Evolutionary conservation across 1,140 invertebrate genomes (phyloP).

Genomic region (Rhynchophorus ferrugineus): DNA sequence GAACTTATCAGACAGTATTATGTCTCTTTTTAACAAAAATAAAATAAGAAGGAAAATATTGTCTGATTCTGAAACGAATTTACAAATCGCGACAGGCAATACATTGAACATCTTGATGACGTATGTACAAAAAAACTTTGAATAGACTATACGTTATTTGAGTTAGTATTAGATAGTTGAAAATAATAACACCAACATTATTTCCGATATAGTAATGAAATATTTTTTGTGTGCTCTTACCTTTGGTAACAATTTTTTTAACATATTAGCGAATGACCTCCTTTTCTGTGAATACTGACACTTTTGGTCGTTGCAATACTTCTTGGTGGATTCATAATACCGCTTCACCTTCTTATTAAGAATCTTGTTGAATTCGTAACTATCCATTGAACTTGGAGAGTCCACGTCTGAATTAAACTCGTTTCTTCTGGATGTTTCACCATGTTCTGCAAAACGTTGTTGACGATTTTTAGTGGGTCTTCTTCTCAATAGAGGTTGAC

Average conservation of each 20-base stretch:
- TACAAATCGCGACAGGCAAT: no score
- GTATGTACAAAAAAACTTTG: no score
- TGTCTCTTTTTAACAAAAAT: no score
- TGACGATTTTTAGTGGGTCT: not conserved
- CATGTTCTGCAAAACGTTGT: not conserved
- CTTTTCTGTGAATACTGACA: not conserved
- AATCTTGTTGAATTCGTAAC: conserved; percentile 10
- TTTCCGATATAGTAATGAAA: no score
- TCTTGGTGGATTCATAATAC: conserved; percentile 12
- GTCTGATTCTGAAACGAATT: no score
- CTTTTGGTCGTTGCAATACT: not conserved
- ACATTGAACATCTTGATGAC: no score
- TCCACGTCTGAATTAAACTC: not conserved
- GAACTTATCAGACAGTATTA: no score
- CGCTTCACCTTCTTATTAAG: conserved; percentile 7
- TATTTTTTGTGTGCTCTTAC: no score
- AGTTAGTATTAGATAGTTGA: no score
- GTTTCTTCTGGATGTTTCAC: not conserved
- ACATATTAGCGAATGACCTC: conserved; percentile 9
- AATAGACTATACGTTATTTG: no score
- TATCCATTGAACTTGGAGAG: conserved; percentile 11
- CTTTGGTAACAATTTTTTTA: conserved; percentile 12
- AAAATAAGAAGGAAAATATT: no score
- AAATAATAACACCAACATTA: no score
- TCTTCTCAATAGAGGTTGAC: not conserved